Percentiles rank a stretch among this genome's conserved stretches.
phyloP scores from a whole-genome alignment of 2,113 vertebrate genomes.

The Ginglymostoma cirratum region DNA sequence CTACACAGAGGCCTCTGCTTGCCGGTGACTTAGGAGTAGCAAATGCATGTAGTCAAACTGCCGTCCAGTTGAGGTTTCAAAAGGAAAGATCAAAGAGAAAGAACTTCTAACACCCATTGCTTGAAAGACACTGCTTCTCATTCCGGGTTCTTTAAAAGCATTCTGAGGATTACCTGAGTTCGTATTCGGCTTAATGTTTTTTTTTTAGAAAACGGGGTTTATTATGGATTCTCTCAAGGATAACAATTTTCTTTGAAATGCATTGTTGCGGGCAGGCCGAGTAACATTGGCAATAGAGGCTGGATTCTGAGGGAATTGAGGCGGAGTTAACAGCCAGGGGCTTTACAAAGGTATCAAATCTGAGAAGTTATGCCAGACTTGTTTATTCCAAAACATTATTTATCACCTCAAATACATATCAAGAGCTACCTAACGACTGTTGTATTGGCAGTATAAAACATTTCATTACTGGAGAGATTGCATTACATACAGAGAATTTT shows the following conservation, averaged over 20 bases:
- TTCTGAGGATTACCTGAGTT: not conserved
- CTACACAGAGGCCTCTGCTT: not conserved
- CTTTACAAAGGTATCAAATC: not conserved
- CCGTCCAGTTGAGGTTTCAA: not conserved
- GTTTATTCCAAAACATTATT: not conserved
- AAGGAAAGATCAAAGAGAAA: constrained; percentile 15
- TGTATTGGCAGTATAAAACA: not conserved
- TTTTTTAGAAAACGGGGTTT: not conserved
- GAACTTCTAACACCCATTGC: not conserved
- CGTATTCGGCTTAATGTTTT: not conserved
- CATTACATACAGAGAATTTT: not conserved
- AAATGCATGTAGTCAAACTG: not conserved
- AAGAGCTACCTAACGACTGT: not conserved
- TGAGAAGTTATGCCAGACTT: not conserved
- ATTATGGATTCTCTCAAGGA: not conserved
- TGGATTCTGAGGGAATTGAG: not conserved
- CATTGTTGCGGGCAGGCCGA: not conserved
- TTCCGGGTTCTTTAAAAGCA: not conserved
- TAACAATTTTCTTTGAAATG: not conserved
- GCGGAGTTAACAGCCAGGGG: not conserved
- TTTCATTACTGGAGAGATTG: not conserved
- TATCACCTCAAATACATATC: not conserved
- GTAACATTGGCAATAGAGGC: not conserved
- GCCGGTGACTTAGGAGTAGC: not conserved
- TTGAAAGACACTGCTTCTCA: not conserved